Conservation (phyloP, 1,140 invertebrate genomes). For the Colletes gigas region DNA sequence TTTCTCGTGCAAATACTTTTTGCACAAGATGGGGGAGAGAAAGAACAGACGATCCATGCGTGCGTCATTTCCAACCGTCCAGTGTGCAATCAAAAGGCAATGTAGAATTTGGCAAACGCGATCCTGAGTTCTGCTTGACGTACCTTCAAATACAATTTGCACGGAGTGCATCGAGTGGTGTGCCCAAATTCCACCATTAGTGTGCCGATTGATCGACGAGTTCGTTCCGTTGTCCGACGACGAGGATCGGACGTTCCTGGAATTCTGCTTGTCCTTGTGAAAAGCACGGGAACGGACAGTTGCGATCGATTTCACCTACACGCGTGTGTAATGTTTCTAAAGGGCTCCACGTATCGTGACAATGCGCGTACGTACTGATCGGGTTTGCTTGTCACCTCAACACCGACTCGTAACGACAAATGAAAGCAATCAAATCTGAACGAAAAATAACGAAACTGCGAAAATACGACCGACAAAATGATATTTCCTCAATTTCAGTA, state of each 20-base stretch:
- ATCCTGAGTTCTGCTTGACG: conserved; percentile 23
- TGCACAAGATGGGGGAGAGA: neutral
- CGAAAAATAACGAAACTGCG: neutral
- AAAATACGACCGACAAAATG: neutral
- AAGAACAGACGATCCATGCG: neutral
- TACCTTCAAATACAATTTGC: conserved; percentile 51
- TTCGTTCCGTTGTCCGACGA: conserved; percentile 36
- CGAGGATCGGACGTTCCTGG: conserved; percentile 32
- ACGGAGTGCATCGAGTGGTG: conserved; percentile 46
- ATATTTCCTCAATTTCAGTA: neutral
- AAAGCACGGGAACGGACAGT: conserved; percentile 31
- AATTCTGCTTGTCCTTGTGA: conserved; percentile 45
- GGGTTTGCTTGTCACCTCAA: neutral
- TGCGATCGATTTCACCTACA: conserved; percentile 43
- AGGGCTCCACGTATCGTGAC: neutral
- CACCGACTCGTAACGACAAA: neutral
- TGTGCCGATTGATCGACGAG: conserved; percentile 32
- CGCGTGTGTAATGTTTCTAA: conserved; percentile 11
- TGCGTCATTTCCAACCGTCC: neutral
- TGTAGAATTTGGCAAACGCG: conserved; percentile 40
- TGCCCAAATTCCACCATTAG: conserved; percentile 45
- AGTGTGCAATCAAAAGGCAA: conserved; percentile 30
- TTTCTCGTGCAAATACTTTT: neutral
- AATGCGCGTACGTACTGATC: neutral
- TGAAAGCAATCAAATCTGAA: neutral